Percentiles rank a stretch among this genome's conserved stretches.
Conservation (phyloP, 2,113 vertebrate species). For the Daubentonia madagascariensis region DNA sequence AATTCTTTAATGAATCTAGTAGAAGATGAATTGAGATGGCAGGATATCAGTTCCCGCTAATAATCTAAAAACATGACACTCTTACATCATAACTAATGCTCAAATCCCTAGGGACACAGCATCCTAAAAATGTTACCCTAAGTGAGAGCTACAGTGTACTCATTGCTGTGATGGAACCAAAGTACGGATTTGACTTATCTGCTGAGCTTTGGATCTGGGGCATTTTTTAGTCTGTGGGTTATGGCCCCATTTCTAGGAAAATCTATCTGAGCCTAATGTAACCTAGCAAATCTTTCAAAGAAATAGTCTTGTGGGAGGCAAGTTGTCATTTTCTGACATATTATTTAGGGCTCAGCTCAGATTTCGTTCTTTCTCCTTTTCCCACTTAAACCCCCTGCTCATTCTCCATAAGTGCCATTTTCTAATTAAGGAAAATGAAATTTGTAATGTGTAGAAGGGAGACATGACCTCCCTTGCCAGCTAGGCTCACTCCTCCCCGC, state of each 20-base stretch:
- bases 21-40: slow-evolving; percentile 49
- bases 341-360: slow-evolving; percentile 80
- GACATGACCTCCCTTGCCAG: slow-evolving; percentile 71
- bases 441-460: slow-evolving; percentile 74
- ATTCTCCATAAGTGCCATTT: slow-evolving; percentile 71
- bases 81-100: slow-evolving; percentile 35
- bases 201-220: slow-evolving; percentile 74
- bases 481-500: slow-evolving; percentile 57
- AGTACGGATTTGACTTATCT: slow-evolving; percentile 56
- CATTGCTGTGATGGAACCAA: neutral
- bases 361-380: slow-evolving; percentile 71
- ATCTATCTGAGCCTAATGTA: slow-evolving; percentile 72
- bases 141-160: neutral
- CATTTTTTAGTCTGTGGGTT: slow-evolving; percentile 68
- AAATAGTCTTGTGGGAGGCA: slow-evolving; percentile 81
- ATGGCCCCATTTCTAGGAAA: slow-evolving; percentile 77
- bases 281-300: slow-evolving; percentile 80
- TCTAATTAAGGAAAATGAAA: slow-evolving; percentile 83
- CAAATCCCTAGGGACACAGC: neutral
- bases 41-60: slow-evolving; percentile 38
- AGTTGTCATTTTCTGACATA: slow-evolving; percentile 84
- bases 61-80: slow-evolving; percentile 24
- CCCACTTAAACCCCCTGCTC: slow-evolving; percentile 51
- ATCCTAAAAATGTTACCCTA: neutral
- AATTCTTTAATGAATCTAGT: slow-evolving; percentile 63